Conservation (phyloP, 2,888 invertebrate species). For the Arge pagana region DNA sequence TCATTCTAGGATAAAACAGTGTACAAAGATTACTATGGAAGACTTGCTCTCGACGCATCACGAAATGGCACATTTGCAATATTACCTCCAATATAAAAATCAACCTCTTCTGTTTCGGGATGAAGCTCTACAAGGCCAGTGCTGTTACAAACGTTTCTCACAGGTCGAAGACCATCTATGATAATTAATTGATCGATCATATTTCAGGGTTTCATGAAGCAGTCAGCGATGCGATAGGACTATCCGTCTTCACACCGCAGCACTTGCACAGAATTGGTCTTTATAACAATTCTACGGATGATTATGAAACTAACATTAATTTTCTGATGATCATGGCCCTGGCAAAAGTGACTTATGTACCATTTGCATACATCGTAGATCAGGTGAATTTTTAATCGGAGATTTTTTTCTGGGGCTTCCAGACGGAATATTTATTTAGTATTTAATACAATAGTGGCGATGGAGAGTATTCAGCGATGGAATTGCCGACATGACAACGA, state of each 20-base stretch:
- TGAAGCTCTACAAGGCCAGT: constrained; percentile 80
- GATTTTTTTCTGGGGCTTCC: neutral
- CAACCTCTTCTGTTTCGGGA: constrained; percentile 77
- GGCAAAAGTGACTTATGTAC: constrained; percentile 77
- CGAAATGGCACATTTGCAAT: constrained; percentile 83
- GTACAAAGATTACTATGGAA: constrained; percentile 78
- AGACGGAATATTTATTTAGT: neutral
- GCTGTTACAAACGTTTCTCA: too few species aligned
- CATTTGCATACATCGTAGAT: constrained; percentile 81
- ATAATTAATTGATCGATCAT: constrained; percentile 1
- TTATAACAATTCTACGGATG: constrained; percentile 67
- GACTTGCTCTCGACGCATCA: constrained; percentile 79
- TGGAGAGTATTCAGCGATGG: constrained; percentile 80
- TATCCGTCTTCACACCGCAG: constrained; percentile 77
- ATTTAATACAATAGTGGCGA: constrained; percentile 67
- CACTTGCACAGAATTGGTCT: constrained; percentile 78
- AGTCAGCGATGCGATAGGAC: constrained; percentile 76
- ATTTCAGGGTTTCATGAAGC: constrained; percentile 82
- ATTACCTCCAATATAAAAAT: constrained; percentile 77
- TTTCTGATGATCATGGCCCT: constrained; percentile 79
- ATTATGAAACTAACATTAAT: constrained; percentile 75
- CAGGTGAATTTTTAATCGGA: constrained; percentile 64
- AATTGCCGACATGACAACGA: constrained; percentile 71
- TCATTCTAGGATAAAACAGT: constrained; percentile 74
- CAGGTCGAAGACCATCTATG: neutral